Evolutionary conservation across 2,797 vertebrate species (phyloP), one percentile per base, ranked within the genome.

Genomic region (Rallus crepitans): DNA sequence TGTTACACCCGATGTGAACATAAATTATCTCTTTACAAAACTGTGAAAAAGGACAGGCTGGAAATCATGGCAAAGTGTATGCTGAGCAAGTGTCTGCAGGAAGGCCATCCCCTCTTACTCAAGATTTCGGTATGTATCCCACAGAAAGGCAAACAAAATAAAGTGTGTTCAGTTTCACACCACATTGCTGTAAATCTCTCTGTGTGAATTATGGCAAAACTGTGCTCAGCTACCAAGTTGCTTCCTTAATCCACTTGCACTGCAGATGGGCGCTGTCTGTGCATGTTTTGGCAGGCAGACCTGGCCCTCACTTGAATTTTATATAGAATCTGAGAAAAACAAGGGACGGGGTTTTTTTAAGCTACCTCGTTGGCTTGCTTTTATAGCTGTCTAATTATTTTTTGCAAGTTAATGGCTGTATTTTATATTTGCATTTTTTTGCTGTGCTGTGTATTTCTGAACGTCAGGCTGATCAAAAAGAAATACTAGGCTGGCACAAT

Each of bases 21-120:
- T 83, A 79, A 94, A 94, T 93, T 76, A 70, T 21, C 87, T 88
- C 89, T 86, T 96, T 56, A 50, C 87, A 90, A 94, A 96, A 79
- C 42, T 63, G 28, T 81, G 73, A 90, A 90, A 87, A 53, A 52
- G 63, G 77, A 55, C 60, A 76, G 80, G 52, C 93, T 89, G 45
- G 77, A 94, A 96, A 92, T 86, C 45, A 64, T 94, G 94, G 66
- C 91, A 96, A 90, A 97, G 96, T 94, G 90, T 84, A 80, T 68
- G 70, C 87, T 96, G 90, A 96, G 81, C 83, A 94, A 91, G 91
- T 93, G 94, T 92, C 93, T 93, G 57, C 55, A 73, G 69, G 61
- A 72, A 82, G 77, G 79, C 55, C 59, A 39, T 60, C 87, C 71
- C 45, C 48, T 90, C 81, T 97, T 96, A 94, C 87, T 97, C 95